Conservation (phyloP, 2,113 vertebrate species). For the Leptodactylus fuscus region DNA sequence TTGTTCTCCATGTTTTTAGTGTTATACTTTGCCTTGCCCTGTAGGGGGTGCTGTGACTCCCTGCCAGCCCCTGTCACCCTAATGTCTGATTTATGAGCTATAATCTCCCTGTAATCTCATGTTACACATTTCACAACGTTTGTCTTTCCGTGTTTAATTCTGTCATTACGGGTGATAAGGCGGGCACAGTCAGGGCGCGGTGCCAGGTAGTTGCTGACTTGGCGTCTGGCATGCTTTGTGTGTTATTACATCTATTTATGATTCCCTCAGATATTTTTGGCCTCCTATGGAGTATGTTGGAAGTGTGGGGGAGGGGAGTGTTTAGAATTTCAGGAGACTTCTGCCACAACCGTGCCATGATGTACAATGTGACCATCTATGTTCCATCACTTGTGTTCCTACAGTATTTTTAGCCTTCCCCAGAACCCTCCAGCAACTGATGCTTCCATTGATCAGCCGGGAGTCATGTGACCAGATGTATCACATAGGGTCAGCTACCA, state of each 20-base stretch:
- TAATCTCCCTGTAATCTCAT: neutral
- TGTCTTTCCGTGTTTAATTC: neutral
- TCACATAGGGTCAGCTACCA: slow-evolving; percentile 2
- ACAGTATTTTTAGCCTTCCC: slow-evolving; percentile 33
- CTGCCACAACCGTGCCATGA: too few relatives aligned
- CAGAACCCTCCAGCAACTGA: slow-evolving; percentile 55
- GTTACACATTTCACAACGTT: neutral
- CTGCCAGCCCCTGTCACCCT: neutral
- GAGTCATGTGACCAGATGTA: slow-evolving; percentile 58
- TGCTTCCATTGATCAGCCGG: slow-evolving; percentile 58
- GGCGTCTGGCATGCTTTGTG: too few relatives aligned
- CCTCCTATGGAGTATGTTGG: too few relatives aligned
- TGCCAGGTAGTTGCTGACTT: neutral
- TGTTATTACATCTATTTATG: neutral
- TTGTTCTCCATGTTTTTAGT: neutral
- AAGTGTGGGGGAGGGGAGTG: too few relatives aligned
- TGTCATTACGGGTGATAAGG: neutral
- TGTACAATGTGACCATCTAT: too few relatives aligned
- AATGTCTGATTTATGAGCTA: neutral
- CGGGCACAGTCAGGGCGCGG: neutral
- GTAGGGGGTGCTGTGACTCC: neutral
- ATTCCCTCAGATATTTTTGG: neutral
- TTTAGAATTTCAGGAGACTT: too few relatives aligned
- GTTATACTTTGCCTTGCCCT: neutral
- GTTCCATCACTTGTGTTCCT: neutral